Evolutionary conservation across 53 echinoderm and acorn worm genomes (phyloP).

Genomic region (Zoroaster sp.): DNA sequence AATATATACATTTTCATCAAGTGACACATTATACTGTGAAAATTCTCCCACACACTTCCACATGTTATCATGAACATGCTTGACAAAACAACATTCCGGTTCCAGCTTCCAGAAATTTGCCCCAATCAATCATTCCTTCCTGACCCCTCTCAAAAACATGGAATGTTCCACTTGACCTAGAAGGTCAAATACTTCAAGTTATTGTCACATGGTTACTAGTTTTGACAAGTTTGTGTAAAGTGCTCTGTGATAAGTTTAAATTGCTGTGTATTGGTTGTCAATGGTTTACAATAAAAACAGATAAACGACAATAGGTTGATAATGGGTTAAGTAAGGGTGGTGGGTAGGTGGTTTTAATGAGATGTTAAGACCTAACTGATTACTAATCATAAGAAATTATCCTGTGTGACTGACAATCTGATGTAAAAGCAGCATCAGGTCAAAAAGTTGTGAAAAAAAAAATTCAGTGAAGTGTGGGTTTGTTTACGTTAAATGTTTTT

Average conservation of each 20-base stretch:
- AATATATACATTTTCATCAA: too few species aligned
- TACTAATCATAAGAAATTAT: not conserved
- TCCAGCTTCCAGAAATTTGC: not conserved
- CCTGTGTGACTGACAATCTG: too few species aligned
- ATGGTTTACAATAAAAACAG: not conserved
- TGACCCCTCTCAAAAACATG: constrained; percentile 7
- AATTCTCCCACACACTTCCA: too few species aligned
- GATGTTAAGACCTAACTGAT: not conserved
- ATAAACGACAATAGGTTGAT: not conserved
- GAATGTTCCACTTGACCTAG: constrained; percentile 39
- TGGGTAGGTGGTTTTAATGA: not conserved
- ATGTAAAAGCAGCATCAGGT: too few species aligned
- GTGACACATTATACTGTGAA: too few species aligned
- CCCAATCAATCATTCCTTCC: not conserved
- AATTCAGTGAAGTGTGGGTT: too few species aligned
- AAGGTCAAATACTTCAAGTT: not conserved
- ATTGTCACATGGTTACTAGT: not conserved
- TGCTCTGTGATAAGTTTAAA: too few species aligned
- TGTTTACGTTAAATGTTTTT: too few species aligned
- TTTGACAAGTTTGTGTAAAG: not conserved
- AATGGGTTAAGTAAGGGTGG: not conserved
- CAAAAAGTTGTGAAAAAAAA: too few species aligned
- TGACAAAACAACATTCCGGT: not conserved
- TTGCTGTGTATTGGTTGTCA: not conserved
- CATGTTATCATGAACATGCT: too few species aligned